phyloP scores from a whole-genome alignment of 2,888 invertebrate genomes.

The Drosophila aldrichi region DNA sequence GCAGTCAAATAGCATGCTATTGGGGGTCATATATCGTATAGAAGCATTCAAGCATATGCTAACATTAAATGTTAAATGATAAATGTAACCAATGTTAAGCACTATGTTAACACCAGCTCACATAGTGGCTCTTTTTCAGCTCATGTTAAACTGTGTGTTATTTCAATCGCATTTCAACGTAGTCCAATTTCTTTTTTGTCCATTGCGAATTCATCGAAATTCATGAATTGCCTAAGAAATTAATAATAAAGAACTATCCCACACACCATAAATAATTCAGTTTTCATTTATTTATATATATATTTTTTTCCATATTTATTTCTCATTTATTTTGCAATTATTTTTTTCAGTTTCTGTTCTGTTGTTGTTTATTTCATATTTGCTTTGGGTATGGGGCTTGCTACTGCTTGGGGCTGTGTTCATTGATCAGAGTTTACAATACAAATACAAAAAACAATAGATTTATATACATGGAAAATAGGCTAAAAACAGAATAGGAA shows the following conservation, averaged over 20 bases:
- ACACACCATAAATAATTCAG: neutral
- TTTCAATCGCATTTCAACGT: neutral
- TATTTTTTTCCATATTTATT: conserved; percentile 47
- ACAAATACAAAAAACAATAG: conserved; percentile 67
- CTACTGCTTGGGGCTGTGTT: conserved; percentile 24
- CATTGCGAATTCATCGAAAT: neutral
- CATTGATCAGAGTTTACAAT: conserved; percentile 67
- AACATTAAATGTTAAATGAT: neutral
- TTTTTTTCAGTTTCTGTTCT: conserved; percentile 21
- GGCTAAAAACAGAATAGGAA: neutral
- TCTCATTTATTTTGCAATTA: conserved; percentile 62
- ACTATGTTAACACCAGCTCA: neutral
- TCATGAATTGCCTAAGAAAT: neutral
- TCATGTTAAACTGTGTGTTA: neutral
- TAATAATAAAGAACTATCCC: neutral
- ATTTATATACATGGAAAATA: conserved; percentile 41
- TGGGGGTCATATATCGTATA: neutral
- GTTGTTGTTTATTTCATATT: conserved; percentile 31
- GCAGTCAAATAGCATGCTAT: neutral
- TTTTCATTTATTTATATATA: neutral
- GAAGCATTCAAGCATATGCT: no score
- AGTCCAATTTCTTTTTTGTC: neutral
- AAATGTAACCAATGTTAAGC: no score
- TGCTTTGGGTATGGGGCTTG: conserved; percentile 23
- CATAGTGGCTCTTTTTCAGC: neutral